Conservation (phyloP, 2,113 vertebrate species). For the Salvelinus sp. region DNA sequence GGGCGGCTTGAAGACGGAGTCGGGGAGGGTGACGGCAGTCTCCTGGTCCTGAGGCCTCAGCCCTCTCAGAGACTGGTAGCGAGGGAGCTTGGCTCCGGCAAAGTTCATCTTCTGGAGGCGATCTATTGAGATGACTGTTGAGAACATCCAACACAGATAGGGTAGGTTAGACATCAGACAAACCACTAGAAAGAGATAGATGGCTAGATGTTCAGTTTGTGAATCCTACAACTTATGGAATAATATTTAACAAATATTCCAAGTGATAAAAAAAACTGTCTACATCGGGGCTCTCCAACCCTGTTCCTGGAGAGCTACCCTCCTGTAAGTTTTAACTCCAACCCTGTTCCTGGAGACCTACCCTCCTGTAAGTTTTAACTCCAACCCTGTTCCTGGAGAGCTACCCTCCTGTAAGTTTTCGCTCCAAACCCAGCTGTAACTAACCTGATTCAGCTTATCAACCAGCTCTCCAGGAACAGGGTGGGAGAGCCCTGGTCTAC, state of each 20-base stretch:
- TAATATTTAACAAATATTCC: neutral
- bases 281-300: neutral
- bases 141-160: neutral
- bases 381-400: too few relatives aligned
- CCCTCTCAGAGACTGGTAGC: slow-evolving; percentile 83
- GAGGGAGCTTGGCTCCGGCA: slow-evolving; percentile 82
- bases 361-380: too few relatives aligned
- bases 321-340: too few relatives aligned
- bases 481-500: neutral
- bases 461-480: too few relatives aligned
- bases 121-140: slow-evolving; percentile 89
- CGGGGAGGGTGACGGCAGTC: slow-evolving; percentile 84
- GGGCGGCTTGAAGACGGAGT: slow-evolving; percentile 78
- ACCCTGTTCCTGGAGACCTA: too few relatives aligned
- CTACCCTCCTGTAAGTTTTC: too few relatives aligned
- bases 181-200: neutral
- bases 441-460: too few relatives aligned
- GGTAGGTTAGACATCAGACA: neutral
- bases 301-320: too few relatives aligned
- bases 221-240: neutral
- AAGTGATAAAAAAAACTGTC: neutral
- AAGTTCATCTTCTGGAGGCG: slow-evolving; percentile 88
- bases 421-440: too few relatives aligned
- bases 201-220: neutral
- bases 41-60: slow-evolving; percentile 83